phyloP scores from a whole-genome alignment of 2,888 invertebrate species.

The Pollenia griseotomentosa region DNA sequence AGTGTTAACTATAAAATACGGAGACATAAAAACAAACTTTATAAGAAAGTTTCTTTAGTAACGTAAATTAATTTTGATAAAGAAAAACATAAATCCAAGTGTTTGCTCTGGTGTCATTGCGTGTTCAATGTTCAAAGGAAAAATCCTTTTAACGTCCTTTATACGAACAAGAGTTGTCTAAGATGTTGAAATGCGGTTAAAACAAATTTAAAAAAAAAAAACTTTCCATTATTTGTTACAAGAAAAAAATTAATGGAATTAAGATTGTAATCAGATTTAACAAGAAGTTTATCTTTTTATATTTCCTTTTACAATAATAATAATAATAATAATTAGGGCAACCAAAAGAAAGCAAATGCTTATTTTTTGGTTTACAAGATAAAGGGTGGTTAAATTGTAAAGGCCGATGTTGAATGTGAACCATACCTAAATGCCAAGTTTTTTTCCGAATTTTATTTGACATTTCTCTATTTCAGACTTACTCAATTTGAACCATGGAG shows the following conservation, averaged over 20 bases:
- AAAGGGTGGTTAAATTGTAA: too few species aligned
- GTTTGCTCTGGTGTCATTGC: background rate
- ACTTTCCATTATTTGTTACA: background rate
- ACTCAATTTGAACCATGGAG: too few species aligned
- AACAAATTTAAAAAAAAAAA: background rate
- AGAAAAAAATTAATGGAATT: background rate
- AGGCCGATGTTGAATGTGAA: too few species aligned
- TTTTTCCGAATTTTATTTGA: too few species aligned
- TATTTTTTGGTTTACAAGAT: too few species aligned
- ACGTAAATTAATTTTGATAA: constrained; percentile 2
- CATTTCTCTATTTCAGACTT: too few species aligned
- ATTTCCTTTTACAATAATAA: background rate
- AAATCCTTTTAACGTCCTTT: constrained; percentile 3
- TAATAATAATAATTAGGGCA: too few species aligned
- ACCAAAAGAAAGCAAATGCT: too few species aligned
- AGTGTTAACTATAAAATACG: background rate
- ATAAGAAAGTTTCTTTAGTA: background rate
- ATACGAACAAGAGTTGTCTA: background rate
- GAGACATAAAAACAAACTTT: background rate
- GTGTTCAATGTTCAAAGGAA: background rate
- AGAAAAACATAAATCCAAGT: background rate
- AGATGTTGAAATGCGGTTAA: background rate
- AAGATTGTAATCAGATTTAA: background rate
- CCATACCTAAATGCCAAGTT: too few species aligned
- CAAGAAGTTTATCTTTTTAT: background rate